Evolutionary conservation across 2,888 invertebrate genomes (phyloP).

Genomic region (Mesochorus sp.): DNA sequence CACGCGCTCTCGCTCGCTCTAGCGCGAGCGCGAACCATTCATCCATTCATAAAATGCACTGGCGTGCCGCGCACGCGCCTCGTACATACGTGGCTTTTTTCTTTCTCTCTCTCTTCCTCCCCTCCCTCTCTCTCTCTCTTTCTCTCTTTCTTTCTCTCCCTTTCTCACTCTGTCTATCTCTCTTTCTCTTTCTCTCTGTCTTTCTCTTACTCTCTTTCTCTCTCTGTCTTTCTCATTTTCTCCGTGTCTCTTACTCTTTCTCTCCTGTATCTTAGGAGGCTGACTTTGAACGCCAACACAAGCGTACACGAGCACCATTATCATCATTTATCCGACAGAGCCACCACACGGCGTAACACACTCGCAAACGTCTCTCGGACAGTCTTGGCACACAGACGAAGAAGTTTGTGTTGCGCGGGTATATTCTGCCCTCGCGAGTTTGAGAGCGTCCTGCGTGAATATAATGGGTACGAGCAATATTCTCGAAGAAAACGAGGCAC

Average conservation of each 20-base stretch:
- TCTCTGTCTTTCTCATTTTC: neutral
- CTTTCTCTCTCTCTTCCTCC: neutral
- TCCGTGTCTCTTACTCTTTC: neutral
- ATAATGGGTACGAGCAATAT: constrained; percentile 11
- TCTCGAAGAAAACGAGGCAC: constrained; percentile 41
- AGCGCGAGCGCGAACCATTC: constrained; percentile 64
- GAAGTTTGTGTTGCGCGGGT: too few relatives aligned
- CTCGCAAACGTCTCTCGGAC: neutral
- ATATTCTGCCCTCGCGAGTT: neutral
- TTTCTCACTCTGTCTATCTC: neutral
- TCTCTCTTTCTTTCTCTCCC: neutral
- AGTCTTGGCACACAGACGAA: too few relatives aligned
- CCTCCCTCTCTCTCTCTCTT: neutral
- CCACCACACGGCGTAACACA: neutral
- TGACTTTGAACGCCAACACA: neutral
- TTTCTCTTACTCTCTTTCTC: neutral
- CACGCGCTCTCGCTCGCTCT: constrained; percentile 35
- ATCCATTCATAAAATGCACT: constrained; percentile 75
- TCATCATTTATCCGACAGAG: constrained; percentile 21
- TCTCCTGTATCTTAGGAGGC: neutral
- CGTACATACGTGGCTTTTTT: constrained; percentile 38
- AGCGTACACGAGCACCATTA: neutral
- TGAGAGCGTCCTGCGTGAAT: neutral
- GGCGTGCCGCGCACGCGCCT: constrained; percentile 67
- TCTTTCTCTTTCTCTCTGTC: neutral